A percentile compares a stretch with the other conserved stretches of the same genome.
phyloP scores from a whole-genome alignment of 1,140 invertebrate genomes.

The Drosophila aff. region DNA sequence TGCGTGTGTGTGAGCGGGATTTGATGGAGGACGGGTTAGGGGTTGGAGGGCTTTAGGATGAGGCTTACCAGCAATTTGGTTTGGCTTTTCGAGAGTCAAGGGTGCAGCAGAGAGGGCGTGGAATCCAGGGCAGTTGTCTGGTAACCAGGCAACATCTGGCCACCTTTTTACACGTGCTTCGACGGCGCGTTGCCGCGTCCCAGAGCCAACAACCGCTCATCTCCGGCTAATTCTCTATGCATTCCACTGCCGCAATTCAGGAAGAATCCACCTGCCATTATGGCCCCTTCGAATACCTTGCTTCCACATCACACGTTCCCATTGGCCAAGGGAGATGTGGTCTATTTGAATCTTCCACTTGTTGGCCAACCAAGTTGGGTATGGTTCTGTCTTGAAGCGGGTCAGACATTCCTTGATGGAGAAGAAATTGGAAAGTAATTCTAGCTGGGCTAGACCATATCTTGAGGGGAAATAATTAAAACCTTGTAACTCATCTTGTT shows the following conservation, averaged over 20 bases:
- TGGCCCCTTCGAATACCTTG: neutral
- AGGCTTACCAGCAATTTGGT: conserved; percentile 74
- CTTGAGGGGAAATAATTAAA: neutral
- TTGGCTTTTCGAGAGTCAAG: conserved; percentile 67
- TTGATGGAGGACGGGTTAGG: neutral
- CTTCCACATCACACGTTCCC: neutral
- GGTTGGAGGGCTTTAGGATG: conserved; percentile 21
- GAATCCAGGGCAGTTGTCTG: neutral
- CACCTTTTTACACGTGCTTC: conserved; percentile 54
- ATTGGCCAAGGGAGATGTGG: conserved; percentile 28
- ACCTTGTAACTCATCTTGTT: neutral
- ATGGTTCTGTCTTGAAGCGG: neutral
- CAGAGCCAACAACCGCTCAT: conserved; percentile 47
- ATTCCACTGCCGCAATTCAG: conserved; percentile 45
- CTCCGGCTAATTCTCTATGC: conserved; percentile 61
- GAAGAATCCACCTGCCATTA: conserved; percentile 40
- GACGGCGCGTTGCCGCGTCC: conserved; percentile 14
- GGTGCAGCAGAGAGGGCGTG: conserved; percentile 6
- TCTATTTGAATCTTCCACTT: conserved; percentile 46
- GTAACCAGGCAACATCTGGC: conserved; percentile 40
- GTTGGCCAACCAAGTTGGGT: conserved; percentile 14
- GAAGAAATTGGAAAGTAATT: neutral
- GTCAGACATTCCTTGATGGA: neutral
- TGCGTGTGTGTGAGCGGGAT: conserved; percentile 17
- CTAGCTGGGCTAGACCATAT: neutral